Conservation (phyloP, 2,113 vertebrate genomes). For the Eudyptes chrysolophus region DNA sequence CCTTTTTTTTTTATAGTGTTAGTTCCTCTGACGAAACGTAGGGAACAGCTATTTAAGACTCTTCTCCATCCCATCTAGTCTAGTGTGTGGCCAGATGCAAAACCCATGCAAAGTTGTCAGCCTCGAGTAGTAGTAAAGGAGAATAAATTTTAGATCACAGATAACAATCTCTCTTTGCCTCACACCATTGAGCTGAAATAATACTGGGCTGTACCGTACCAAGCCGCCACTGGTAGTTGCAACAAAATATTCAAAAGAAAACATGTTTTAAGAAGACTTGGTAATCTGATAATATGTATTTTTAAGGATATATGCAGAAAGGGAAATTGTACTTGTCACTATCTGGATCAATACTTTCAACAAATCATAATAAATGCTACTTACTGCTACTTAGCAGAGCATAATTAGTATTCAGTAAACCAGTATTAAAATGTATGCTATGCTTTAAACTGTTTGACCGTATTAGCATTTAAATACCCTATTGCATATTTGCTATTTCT, state of each 20-base stretch:
- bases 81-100: background rate
- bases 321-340: conserved; percentile 42
- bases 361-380: conserved; percentile 63
- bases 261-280: background rate
- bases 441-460: conserved; percentile 70
- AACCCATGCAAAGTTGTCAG: background rate
- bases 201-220: background rate
- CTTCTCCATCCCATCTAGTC: background rate
- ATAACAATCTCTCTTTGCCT: background rate
- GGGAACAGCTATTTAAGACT: background rate
- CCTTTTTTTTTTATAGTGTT: background rate
- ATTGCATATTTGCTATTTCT: conserved; percentile 71
- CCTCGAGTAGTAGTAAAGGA: background rate
- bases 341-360: conserved; percentile 65
- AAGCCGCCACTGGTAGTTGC: background rate
- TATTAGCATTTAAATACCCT: conserved; percentile 74
- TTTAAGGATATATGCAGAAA: conserved; percentile 30
- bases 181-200: background rate
- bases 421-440: conserved; percentile 64
- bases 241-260: background rate
- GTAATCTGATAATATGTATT: conserved; percentile 39
- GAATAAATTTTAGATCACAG: background rate
- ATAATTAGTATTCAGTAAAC: conserved; percentile 71
- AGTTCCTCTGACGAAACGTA: background rate
- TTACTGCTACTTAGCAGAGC: conserved; percentile 62